Base-by-base conservation (phyloP, 2,797 vertebrate species). In the Chelidonichthys spinosus region DNA sequence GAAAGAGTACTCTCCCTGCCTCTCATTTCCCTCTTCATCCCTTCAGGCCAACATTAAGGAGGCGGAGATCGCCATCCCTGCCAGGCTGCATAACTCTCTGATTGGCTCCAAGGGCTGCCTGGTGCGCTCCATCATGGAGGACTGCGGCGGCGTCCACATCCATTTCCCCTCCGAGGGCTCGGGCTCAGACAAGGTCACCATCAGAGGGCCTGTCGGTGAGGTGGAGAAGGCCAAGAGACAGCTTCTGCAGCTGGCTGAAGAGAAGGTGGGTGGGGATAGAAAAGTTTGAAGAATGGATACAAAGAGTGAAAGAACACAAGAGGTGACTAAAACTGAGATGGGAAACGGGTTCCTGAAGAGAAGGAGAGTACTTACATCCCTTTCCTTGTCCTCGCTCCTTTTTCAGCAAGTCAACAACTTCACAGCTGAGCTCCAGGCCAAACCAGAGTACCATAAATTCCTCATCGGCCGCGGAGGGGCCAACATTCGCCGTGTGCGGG, bases 41-140 rank as follows among this genome's bases (percentile, higher is more conserved):
- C 46, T 42, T 14, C 81, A 96, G 95, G 94, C 95, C 40, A 96
- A 96, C 87, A 93, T 95, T n/a, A 95, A 93, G 65, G 95, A 96
- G 89, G 62, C 79, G 0, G 95, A 96, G 85, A 95, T 96, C 66
- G 71, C 88, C 72, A 96, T 96, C 61, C 95, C 95, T 0, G 91
- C 95, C 70, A 95, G 92, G 82, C 91, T 96, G 63, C 95, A 96
- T 87, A 96, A 96, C 92, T 96, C 94, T 25, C 90, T 96, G 85
- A 96, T 96, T 0, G 95, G 95, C 64, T 94, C 95, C 4, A 95
- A 95, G 82, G 95, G 95, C 67, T 95, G 95, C 84, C 92, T 96
- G 0, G 95, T 96, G 85, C 95, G 95, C 64, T 93, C 95, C 6
- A 88, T 96, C 79, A 96, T 96, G 95, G 95, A 96, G 62, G 95